phyloP scores from a whole-genome alignment of 2,113 vertebrate genomes.

The Daphoenositta chrysoptera region DNA sequence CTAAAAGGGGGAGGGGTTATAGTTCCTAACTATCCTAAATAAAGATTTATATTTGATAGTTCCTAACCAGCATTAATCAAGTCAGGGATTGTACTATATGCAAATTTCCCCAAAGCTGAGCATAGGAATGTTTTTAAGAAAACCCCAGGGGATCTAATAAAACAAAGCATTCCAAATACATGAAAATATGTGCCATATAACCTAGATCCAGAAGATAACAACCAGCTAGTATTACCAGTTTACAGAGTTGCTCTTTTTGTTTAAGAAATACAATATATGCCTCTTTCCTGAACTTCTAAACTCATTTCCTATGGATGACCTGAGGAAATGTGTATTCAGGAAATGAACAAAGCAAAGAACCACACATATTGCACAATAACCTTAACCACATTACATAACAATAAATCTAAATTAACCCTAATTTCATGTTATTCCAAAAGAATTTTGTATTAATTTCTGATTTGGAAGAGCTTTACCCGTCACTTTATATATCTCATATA shows the following conservation, averaged over 20 bases:
- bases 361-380: neutral
- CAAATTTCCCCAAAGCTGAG: neutral
- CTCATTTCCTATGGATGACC: neutral
- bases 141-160: rapidly evolving
- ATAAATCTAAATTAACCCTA: neutral
- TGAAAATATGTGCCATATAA: neutral
- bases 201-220: neutral
- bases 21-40: neutral
- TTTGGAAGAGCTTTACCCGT: neutral
- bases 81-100: neutral
- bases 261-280: neutral
- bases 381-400: neutral
- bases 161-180: neutral
- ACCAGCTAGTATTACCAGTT: neutral
- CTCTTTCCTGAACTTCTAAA: neutral
- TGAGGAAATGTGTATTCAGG: neutral
- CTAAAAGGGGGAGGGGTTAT: neutral
- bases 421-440: neutral
- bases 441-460: neutral
- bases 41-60: neutral
- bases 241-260: neutral
- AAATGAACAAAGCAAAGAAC: neutral
- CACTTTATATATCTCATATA: neutral
- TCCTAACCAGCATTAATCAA: neutral
- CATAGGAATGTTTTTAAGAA: neutral